Conservation (phyloP, 2,113 vertebrate species). For the Anoplopoma fimbria region DNA sequence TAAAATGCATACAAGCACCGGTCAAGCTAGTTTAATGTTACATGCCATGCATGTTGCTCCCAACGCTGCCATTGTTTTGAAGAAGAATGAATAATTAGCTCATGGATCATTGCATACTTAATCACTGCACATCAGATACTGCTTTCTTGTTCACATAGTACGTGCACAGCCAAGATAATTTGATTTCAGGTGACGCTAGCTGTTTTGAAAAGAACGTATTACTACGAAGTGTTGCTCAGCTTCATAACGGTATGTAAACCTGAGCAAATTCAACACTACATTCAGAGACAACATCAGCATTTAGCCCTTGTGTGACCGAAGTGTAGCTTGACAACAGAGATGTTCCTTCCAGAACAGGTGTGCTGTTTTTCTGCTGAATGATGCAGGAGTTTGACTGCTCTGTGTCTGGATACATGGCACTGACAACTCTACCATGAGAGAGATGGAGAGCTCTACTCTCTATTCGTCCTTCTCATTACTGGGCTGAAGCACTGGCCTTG, state of each 20-base stretch:
- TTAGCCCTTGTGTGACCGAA: not conserved
- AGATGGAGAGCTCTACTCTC: constrained; percentile 64
- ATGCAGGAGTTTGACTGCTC: constrained; percentile 20
- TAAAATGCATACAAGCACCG: not conserved
- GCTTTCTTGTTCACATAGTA: not conserved
- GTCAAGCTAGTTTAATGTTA: not conserved
- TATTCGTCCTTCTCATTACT: constrained; percentile 64
- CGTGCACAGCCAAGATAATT: not conserved
- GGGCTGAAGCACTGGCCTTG: constrained; percentile 62
- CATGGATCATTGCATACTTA: not conserved
- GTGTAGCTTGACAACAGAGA: not conserved
- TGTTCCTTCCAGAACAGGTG: not conserved
- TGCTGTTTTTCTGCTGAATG: constrained; percentile 16
- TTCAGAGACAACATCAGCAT: not conserved
- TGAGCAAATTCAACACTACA: not conserved
- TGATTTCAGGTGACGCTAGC: not conserved
- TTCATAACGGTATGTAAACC: not conserved
- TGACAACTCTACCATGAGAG: constrained; percentile 62
- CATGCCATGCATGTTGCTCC: too few relatives aligned
- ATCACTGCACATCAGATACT: not conserved
- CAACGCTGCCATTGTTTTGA: not conserved
- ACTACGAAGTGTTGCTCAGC: not conserved
- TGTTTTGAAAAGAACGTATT: not conserved
- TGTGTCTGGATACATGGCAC: constrained; percentile 37
- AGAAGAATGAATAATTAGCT: not conserved